Conservation (phyloP, 2,797 vertebrate genomes). For the Acrossocheilus wenchowensis region DNA sequence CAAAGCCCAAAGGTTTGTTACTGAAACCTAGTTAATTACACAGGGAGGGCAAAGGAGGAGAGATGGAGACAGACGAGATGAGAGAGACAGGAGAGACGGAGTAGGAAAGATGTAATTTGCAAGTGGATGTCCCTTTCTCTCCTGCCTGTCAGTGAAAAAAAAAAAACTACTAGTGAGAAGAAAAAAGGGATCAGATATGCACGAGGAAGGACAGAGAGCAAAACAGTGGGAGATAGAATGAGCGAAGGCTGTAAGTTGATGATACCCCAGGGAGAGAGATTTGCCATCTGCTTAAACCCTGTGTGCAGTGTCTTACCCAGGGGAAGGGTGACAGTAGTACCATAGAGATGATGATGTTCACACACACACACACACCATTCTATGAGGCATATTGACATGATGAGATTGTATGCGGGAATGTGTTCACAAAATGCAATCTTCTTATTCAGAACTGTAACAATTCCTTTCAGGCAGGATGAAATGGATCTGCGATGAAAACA, state of each 20-base stretch:
- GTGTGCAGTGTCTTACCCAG: slow-evolving; percentile 63
- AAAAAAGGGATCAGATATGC: slow-evolving; percentile 52
- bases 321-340: slow-evolving; percentile 54
- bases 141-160: slow-evolving; percentile 50
- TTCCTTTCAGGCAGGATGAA: slow-evolving; percentile 45
- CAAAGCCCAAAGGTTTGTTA: slow-evolving; percentile 84
- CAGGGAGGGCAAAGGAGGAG: slow-evolving; percentile 51
- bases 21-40: slow-evolving; percentile 83
- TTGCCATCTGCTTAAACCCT: slow-evolving; percentile 80
- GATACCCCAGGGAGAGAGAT: slow-evolving; percentile 76
- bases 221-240: slow-evolving; percentile 46
- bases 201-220: slow-evolving; percentile 52
- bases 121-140: slow-evolving; percentile 38
- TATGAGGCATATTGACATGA: slow-evolving; percentile 44
- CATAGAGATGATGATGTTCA: slow-evolving; percentile 28
- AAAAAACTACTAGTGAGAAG: slow-evolving; percentile 36
- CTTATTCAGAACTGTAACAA: slow-evolving; percentile 53
- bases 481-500: slow-evolving; percentile 48
- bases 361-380: not conserved
- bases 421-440: slow-evolving; percentile 51
- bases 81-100: slow-evolving; percentile 35
- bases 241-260: slow-evolving; percentile 59
- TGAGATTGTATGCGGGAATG: slow-evolving; percentile 51
- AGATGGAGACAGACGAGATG: slow-evolving; percentile 50
- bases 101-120: slow-evolving; percentile 52